These are phyloP conservation scores for Lepidochrysops patricia DNA, from an alignment of 2,888 invertebrate species.

Conservation along the genomic window DNA sequence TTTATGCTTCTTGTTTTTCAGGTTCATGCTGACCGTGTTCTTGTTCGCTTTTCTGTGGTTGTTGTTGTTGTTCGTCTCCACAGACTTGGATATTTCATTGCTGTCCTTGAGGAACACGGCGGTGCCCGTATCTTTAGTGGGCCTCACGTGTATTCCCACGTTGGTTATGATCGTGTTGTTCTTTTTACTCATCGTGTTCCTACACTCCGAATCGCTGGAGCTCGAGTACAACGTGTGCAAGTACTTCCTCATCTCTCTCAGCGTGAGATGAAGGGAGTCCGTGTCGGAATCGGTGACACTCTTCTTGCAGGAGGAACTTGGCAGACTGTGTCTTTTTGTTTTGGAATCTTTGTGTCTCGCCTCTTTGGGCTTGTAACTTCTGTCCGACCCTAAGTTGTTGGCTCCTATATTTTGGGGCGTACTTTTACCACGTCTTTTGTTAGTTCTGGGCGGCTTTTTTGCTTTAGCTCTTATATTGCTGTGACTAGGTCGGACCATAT, in stretches of 20 bases:
- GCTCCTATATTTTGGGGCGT: constrained; percentile 39
- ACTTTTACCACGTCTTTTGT: constrained; percentile 55
- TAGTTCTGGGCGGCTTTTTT: constrained; percentile 49
- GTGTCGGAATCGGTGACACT: constrained; percentile 71
- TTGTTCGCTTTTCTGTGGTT: constrained; percentile 65
- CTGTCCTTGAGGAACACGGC: constrained; percentile 49
- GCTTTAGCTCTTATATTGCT: constrained; percentile 49
- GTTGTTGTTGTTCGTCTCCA: constrained; percentile 66
- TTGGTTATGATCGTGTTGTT: constrained; percentile 60
- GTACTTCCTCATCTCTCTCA: constrained; percentile 88
- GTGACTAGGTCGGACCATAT: constrained; percentile 79
- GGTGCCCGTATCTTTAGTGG: constrained; percentile 44
- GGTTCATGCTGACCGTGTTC: constrained; percentile 74
- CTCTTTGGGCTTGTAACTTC: constrained; percentile 44
- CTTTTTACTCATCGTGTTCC: constrained; percentile 63
- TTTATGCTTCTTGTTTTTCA: constrained; percentile 77
- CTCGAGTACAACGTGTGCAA: constrained; percentile 87
- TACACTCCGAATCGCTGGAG: constrained; percentile 78
- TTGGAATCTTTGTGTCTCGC: constrained; percentile 50
- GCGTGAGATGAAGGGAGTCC: constrained; percentile 86
- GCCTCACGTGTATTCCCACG: constrained; percentile 51
- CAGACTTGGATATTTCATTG: constrained; percentile 41
- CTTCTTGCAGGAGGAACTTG: constrained; percentile 76
- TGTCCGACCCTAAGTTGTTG: constrained; percentile 36
- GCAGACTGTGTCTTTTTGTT: constrained; percentile 80